Percentiles rank a stretch among this genome's conserved stretches.
Evolutionary conservation across 2,113 vertebrate species (phyloP).

Genomic region (Clarias batrachus): DNA sequence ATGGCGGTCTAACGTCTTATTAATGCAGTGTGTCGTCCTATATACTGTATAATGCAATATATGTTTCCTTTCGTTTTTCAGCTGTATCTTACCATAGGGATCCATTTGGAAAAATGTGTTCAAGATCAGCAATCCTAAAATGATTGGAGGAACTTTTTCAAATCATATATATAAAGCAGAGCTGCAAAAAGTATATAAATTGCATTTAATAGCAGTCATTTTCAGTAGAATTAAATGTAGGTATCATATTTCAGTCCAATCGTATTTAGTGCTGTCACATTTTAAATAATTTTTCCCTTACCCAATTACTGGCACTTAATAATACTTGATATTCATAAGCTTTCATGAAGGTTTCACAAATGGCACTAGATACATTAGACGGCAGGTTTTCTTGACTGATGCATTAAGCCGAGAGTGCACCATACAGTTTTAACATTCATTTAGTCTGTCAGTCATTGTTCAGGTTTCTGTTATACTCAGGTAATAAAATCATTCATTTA

Average conservation of each 20-base stretch:
- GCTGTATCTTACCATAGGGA: neutral
- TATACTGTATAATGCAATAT: neutral
- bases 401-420: neutral
- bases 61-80: neutral
- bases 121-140: neutral
- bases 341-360: neutral
- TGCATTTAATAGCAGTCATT: neutral
- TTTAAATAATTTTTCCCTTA: neutral
- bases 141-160: neutral
- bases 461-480: neutral
- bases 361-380: neutral
- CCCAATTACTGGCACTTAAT: neutral
- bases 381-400: neutral
- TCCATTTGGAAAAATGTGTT: neutral
- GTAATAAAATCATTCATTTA: neutral
- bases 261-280: neutral
- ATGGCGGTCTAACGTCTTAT: neutral
- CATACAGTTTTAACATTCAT: neutral
- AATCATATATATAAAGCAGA: neutral
- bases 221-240: neutral
- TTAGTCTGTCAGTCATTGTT: neutral
- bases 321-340: neutral
- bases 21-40: neutral
- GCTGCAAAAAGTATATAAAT: neutral
- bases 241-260: neutral